Conservation (phyloP, 2,888 invertebrate species). For the Tridacna crocea region DNA sequence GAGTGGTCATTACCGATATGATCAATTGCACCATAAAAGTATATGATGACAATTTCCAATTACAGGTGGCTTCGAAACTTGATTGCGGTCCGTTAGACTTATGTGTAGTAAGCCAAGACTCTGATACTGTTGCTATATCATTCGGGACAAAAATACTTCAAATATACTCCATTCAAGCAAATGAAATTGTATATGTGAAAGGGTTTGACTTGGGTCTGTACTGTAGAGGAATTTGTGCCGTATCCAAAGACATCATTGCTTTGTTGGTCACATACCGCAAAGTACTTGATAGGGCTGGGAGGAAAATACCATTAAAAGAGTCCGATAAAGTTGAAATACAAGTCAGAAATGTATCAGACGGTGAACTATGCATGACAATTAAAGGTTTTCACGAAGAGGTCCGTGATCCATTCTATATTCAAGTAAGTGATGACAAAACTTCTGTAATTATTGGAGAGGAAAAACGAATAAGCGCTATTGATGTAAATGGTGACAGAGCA, state of each 20-base stretch:
- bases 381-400: no score
- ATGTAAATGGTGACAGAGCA: background rate
- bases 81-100: background rate
- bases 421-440: no score
- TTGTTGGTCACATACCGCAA: background rate
- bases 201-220: background rate
- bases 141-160: no score
- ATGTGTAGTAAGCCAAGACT: background rate
- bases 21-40: background rate
- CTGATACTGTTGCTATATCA: no score
- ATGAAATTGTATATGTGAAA: background rate
- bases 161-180: no score
- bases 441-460: background rate
- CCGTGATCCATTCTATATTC: no score
- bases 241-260: background rate
- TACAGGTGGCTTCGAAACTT: background rate
- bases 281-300: background rate
- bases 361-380: no score
- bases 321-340: no score
- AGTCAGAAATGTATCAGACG: no score
- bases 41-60: background rate
- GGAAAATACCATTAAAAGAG: background rate
- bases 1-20: no score
- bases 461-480: background rate
- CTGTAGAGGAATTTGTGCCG: background rate